Percentiles rank a stretch among this genome's conserved stretches.
phyloP scores from a whole-genome alignment of 2,113 vertebrate genomes.

The Notothenia rossii region DNA sequence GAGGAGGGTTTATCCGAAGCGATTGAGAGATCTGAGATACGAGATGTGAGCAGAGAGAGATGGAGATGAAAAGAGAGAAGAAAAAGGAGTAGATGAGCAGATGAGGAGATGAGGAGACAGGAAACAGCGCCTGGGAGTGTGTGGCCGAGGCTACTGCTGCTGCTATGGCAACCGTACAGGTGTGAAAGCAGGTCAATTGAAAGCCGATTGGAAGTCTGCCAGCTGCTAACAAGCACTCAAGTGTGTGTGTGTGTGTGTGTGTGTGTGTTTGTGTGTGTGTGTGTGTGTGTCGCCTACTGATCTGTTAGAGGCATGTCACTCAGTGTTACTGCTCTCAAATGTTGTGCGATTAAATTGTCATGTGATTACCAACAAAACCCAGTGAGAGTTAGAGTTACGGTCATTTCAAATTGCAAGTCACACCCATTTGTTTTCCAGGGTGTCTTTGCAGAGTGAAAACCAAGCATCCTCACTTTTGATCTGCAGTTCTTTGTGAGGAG shows the following conservation, averaged over 20 bases:
- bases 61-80: slow-evolving; percentile 19
- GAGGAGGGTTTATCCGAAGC: slow-evolving; percentile 15
- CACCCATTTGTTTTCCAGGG: too few species aligned
- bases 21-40: slow-evolving; percentile 37
- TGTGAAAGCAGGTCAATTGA: slow-evolving; percentile 71
- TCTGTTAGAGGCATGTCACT: neutral
- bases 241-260: slow-evolving; percentile 5
- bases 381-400: too few species aligned
- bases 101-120: slow-evolving; percentile 30
- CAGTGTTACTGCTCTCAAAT: neutral
- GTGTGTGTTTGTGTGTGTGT: neutral
- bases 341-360: too few species aligned
- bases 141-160: slow-evolving; percentile 56
- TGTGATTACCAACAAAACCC: neutral
- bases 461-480: too few species aligned
- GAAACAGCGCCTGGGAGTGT: slow-evolving; percentile 40
- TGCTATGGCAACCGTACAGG: slow-evolving; percentile 70
- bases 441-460: too few species aligned
- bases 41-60: neutral
- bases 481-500: too few species aligned
- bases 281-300: neutral
- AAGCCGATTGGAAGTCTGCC: slow-evolving; percentile 29
- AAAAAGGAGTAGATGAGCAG: slow-evolving; percentile 21
- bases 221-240: slow-evolving; percentile 1
- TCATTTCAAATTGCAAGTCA: too few species aligned